A percentile compares a stretch with the other conserved stretches of the same genome.
These are phyloP conservation scores for Pleuronectes platessa DNA, from an alignment of 2,113 vertebrate species.

Conservation along the genomic window DNA sequence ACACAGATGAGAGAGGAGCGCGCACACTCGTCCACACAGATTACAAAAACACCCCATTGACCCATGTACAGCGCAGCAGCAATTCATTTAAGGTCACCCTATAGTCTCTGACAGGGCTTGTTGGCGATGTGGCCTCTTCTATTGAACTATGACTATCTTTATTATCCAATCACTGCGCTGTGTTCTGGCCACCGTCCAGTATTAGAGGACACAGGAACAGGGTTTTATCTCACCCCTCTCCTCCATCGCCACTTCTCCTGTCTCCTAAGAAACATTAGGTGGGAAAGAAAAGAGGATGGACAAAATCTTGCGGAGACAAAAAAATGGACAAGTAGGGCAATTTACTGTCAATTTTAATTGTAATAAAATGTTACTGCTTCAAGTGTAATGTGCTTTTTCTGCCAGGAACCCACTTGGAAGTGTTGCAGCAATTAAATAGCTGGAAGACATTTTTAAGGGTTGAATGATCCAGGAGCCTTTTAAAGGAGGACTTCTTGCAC, in stretches of 20 bases:
- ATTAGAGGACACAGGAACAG: conserved; percentile 57
- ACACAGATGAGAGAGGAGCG: background rate
- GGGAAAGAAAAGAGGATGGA: conserved; percentile 1
- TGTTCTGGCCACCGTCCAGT: conserved; percentile 58
- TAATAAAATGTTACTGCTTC: conserved; percentile 43
- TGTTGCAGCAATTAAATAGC: conserved; percentile 49
- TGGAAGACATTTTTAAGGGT: conserved; percentile 20
- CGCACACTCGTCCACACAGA: conserved; percentile 39
- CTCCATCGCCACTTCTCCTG: conserved; percentile 30
- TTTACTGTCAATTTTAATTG: conserved; percentile 49
- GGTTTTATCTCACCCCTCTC: conserved; percentile 44
- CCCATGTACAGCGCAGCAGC: conserved; percentile 56
- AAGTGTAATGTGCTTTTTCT: conserved; percentile 30
- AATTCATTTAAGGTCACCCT: conserved; percentile 69
- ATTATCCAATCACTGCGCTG: conserved; percentile 68
- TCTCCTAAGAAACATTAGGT: conserved; percentile 43
- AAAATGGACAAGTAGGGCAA: conserved; percentile 23
- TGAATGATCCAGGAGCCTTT: conserved; percentile 22
- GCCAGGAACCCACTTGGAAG: conserved; percentile 30
- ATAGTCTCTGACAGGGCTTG: conserved; percentile 55
- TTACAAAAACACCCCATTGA: conserved; percentile 53
- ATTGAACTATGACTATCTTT: conserved; percentile 61
- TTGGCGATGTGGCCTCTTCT: conserved; percentile 52
- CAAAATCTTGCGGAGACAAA: conserved; percentile 21
- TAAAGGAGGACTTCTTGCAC: background rate